Percentiles rank a stretch among this genome's conserved stretches.
These are phyloP conservation scores for Dinomys branickii DNA, from an alignment of 2,113 vertebrate species.

Conservation along the genomic window DNA sequence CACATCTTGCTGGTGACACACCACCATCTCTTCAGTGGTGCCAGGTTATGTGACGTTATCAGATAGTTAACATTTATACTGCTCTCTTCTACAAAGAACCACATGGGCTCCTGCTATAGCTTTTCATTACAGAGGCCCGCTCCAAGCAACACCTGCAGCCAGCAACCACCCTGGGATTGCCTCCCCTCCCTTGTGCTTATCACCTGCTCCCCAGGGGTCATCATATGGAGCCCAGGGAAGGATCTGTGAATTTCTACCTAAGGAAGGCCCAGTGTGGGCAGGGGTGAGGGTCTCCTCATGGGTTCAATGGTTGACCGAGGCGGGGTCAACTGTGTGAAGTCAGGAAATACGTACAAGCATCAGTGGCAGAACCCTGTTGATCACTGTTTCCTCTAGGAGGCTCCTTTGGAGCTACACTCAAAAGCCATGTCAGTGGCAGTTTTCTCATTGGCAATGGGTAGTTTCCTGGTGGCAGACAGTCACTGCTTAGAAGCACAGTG, in stretches of 20 bases:
- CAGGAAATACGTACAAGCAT: background rate
- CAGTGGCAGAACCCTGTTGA: accelerated
- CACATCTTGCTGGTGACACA: accelerated
- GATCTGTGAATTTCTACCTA: no score
- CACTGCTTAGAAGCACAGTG: background rate
- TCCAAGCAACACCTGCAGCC: accelerated
- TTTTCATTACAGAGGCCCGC: background rate
- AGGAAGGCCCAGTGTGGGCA: accelerated
- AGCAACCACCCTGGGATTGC: background rate
- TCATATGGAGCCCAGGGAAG: background rate
- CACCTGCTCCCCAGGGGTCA: background rate
- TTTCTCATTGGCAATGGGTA: background rate
- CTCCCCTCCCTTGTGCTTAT: background rate
- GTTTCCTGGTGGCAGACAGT: background rate
- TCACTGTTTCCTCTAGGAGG: background rate
- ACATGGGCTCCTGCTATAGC: background rate
- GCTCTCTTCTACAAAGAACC: background rate
- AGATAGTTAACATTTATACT: accelerated
- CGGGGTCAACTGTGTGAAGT: background rate
- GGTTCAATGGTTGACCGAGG: accelerated
- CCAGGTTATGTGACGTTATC: no score
- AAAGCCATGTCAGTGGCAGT: background rate
- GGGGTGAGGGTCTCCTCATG: accelerated
- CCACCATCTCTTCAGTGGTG: no score
- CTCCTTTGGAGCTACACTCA: background rate